Conservation (phyloP, 2,113 vertebrate genomes). For the Rhegmatorhina hoffmannsi region DNA sequence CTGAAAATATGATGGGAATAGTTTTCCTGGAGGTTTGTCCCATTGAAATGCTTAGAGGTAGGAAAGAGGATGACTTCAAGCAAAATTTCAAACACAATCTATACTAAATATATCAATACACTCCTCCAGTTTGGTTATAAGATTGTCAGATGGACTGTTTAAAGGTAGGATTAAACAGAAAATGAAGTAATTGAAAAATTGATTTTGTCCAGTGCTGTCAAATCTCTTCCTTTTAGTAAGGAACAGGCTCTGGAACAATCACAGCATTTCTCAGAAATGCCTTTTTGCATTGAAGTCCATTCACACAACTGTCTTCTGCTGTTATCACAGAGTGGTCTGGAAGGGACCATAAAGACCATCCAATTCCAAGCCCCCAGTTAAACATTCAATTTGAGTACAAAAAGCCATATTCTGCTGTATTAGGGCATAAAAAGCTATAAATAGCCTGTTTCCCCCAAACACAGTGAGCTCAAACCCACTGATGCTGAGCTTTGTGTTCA, state of each 20-base stretch:
- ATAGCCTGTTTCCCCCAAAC: not conserved
- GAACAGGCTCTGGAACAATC: not conserved
- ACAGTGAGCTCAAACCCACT: not conserved
- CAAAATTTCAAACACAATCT: not conserved
- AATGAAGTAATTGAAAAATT: not conserved
- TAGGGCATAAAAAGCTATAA: not conserved
- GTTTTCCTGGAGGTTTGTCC: not conserved
- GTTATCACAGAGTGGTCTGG: not conserved
- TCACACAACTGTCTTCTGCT: not conserved
- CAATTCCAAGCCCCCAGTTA: not conserved
- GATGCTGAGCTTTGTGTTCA: not conserved
- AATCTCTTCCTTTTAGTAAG: not conserved
- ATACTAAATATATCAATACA: fast-evolving
- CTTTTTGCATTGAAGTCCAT: not conserved
- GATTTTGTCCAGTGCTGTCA: no score
- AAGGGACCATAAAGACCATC: not conserved
- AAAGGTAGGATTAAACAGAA: not conserved
- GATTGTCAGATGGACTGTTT: not conserved
- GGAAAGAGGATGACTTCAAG: not conserved
- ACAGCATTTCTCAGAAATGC: not conserved
- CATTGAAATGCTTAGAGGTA: not conserved
- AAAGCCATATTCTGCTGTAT: not conserved
- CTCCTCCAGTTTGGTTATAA: not conserved
- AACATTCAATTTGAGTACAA: not conserved
- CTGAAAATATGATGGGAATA: not conserved